A percentile compares a stretch with the other conserved stretches of the same genome.
Evolutionary conservation across 2,888 invertebrate species (phyloP).

Genomic region (Mellilla xanthometata): DNA sequence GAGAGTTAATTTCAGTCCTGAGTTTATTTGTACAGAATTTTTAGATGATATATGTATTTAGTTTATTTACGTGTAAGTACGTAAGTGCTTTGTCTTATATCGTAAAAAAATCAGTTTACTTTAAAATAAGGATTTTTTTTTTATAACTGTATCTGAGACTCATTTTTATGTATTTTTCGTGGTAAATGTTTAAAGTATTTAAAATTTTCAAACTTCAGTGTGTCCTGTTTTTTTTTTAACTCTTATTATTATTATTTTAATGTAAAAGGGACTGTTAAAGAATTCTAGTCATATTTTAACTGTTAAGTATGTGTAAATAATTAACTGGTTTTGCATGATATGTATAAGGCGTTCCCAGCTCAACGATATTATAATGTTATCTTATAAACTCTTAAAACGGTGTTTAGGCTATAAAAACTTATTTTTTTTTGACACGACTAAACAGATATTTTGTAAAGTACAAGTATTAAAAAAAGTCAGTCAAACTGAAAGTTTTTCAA

Average conservation of each 20-base stretch:
- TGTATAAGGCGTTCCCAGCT: constrained; percentile 71
- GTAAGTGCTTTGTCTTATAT: no score
- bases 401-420: background rate
- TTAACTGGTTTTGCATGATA: constrained; percentile 65
- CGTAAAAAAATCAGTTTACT: no score
- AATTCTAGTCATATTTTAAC: constrained; percentile 29
- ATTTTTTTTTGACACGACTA: background rate
- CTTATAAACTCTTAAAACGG: constrained; percentile 48
- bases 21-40: background rate
- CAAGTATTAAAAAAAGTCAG: no score
- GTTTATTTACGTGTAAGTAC: background rate
- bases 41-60: background rate
- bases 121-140: no score
- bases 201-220: no score
- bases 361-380: constrained; percentile 72
- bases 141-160: no score
- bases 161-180: no score
- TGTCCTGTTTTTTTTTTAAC: no score
- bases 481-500: no score
- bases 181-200: no score
- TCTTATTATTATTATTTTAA: background rate
- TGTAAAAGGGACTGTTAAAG: constrained; percentile 41
- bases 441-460: no score
- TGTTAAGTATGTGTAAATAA: constrained; percentile 65
- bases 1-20: constrained; percentile 8